Conservation (phyloP, 2,888 invertebrate genomes). For the Idaea biselata region DNA sequence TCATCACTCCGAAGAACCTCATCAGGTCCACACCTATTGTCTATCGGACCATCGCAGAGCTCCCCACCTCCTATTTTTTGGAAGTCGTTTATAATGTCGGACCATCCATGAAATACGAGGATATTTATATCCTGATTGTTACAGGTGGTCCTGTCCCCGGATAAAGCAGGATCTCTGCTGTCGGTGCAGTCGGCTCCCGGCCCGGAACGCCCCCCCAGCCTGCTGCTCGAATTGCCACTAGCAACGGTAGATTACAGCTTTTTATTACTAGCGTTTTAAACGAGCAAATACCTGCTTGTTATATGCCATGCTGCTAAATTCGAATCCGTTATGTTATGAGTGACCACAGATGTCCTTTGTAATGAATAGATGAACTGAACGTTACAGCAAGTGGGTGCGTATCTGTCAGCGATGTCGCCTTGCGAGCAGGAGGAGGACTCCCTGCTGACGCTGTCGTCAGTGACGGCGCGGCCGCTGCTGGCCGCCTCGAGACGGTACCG, state of each 20-base stretch:
- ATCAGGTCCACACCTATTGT: too few relatives aligned
- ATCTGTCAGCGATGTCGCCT: conserved; percentile 73
- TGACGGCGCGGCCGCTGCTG: conserved; percentile 86
- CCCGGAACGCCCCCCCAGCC: conserved; percentile 69
- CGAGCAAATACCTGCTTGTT: too few relatives aligned
- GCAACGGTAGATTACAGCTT: conserved; percentile 46
- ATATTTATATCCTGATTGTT: conserved; percentile 34
- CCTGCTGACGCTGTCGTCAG: conserved; percentile 85
- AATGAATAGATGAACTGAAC: conserved; percentile 59
- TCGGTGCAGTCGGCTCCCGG: conserved; percentile 85
- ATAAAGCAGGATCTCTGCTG: conserved; percentile 81
- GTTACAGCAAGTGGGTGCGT: conserved; percentile 73
- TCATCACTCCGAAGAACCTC: too few relatives aligned
- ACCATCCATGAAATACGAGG: too few relatives aligned
- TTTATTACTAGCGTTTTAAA: too few relatives aligned
- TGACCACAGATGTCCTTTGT: not conserved
- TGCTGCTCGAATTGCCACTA: conserved; percentile 67
- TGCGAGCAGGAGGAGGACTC: conserved; percentile 87
- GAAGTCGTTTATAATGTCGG: too few relatives aligned
- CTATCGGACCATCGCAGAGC: too few relatives aligned
- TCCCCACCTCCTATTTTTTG: too few relatives aligned
- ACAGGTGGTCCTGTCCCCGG: conserved; percentile 61
- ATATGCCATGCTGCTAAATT: too few relatives aligned
- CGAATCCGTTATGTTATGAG: too few relatives aligned
- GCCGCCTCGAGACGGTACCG: conserved; percentile 84